These are phyloP conservation scores for Sipha flava DNA, from an alignment of 1,140 invertebrate genomes.

Conservation along the genomic window DNA sequence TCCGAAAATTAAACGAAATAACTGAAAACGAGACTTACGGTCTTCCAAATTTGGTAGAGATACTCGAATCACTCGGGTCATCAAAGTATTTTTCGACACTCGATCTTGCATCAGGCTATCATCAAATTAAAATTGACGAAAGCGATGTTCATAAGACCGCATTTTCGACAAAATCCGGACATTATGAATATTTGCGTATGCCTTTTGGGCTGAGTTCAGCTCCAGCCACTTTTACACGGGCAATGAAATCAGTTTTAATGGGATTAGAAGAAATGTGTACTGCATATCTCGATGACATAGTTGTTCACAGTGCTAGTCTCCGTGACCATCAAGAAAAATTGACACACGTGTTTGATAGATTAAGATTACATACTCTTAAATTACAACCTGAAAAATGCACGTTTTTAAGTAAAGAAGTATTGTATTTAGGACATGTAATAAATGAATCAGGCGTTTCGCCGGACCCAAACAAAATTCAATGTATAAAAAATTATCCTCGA, in stretches of 20 bases:
- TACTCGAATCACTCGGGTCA: background rate
- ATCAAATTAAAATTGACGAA: background rate
- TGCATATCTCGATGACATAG: too few relatives aligned
- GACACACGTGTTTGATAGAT: background rate
- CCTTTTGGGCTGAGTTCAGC: conserved; percentile 45
- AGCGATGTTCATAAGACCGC: background rate
- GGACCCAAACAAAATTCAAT: conserved; percentile 34
- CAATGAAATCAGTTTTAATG: too few relatives aligned
- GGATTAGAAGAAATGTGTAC: background rate
- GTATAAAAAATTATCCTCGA: conserved; percentile 42
- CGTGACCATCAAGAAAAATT: background rate
- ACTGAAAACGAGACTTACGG: background rate
- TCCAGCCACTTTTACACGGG: conserved; percentile 35
- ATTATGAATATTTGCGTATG: conserved; percentile 42
- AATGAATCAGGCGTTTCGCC: background rate
- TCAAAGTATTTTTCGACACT: background rate
- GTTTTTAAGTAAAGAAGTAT: background rate
- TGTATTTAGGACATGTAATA: conserved; percentile 21
- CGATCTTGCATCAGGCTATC: background rate
- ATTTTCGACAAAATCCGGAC: background rate
- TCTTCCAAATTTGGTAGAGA: background rate
- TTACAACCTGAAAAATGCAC: conserved; percentile 12
- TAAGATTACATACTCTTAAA: background rate
- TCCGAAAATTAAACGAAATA: too few relatives aligned
- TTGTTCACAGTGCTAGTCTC: background rate